Evolutionary conservation across 2,888 invertebrate genomes (phyloP).

Genomic region (Agrenia bidenticulata): DNA sequence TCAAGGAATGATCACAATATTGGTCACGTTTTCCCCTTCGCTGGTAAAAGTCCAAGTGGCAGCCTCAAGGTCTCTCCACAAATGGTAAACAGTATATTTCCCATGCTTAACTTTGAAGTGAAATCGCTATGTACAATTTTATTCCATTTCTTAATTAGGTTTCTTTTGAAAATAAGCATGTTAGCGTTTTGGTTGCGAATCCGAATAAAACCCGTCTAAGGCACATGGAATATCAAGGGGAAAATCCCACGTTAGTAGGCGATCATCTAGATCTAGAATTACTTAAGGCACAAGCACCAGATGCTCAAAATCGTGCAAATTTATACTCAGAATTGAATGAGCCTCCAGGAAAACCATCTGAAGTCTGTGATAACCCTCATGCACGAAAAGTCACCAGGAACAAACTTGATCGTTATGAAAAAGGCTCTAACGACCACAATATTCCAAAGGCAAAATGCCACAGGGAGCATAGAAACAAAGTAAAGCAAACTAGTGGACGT

Average conservation of each 20-base stretch:
- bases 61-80: constrained; percentile 31
- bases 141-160: constrained; percentile 21
- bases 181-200: constrained; percentile 40
- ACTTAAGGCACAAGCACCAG: too few relatives aligned
- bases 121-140: neutral
- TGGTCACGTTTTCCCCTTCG: constrained; percentile 28
- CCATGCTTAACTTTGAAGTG: neutral
- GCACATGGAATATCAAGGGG: constrained; percentile 19
- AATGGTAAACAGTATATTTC: constrained; percentile 24
- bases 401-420: too few relatives aligned
- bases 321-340: too few relatives aligned
- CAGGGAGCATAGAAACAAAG: neutral
- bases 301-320: too few relatives aligned
- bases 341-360: too few relatives aligned
- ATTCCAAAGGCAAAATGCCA: neutral
- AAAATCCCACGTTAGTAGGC: neutral
- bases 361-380: too few relatives aligned
- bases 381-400: too few relatives aligned
- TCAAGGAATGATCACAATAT: neutral
- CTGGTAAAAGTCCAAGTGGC: constrained; percentile 37
- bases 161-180: constrained; percentile 41
- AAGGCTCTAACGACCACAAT: too few relatives aligned
- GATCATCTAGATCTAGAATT: neutral
- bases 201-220: constrained; percentile 18
- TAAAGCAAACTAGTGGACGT: neutral